Evolutionary conservation across 2,888 invertebrate species (phyloP).

Genomic region (Unio delphinus): DNA sequence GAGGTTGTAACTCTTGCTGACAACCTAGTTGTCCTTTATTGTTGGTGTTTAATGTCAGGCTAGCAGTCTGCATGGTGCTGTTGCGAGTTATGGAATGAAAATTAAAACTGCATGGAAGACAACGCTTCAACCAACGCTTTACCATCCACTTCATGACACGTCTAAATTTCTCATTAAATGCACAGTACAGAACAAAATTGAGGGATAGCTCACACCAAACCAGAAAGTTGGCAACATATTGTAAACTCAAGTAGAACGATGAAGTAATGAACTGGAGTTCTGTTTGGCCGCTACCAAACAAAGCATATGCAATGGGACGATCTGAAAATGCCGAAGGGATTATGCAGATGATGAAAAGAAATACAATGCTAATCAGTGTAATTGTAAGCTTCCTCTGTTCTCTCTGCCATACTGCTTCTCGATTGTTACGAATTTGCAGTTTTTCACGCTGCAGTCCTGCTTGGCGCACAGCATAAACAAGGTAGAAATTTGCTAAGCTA

Average conservation of each 20-base stretch:
- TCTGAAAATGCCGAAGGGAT: slow-evolving; percentile 64
- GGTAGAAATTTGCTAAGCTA: slow-evolving; percentile 52
- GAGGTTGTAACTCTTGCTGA: slow-evolving; percentile 17
- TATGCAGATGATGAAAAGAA: slow-evolving; percentile 62
- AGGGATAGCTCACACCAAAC: slow-evolving; percentile 62
- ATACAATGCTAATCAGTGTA: slow-evolving; percentile 63
- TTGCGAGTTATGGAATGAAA: slow-evolving; percentile 40
- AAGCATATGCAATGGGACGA: slow-evolving; percentile 53
- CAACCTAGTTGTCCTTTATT: too few relatives aligned
- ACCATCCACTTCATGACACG: slow-evolving; percentile 49
- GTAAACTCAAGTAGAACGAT: slow-evolving; percentile 46
- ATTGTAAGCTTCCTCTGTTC: slow-evolving; percentile 64
- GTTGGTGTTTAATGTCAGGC: slow-evolving; percentile 30
- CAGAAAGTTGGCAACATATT: slow-evolving; percentile 56
- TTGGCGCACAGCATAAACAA: slow-evolving; percentile 53
- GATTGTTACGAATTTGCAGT: slow-evolving; percentile 49
- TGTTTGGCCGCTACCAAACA: slow-evolving; percentile 45
- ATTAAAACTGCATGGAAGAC: slow-evolving; percentile 22
- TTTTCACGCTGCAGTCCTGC: slow-evolving; percentile 46
- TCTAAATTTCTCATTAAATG: slow-evolving; percentile 62
- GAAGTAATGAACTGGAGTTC: slow-evolving; percentile 36
- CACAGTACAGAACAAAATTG: slow-evolving; percentile 67
- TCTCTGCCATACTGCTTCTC: slow-evolving; percentile 52
- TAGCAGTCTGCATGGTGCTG: slow-evolving; percentile 42
- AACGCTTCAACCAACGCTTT: slow-evolving; percentile 32